Conservation (phyloP, 1,140 invertebrate genomes). For the Aphelinus atriplicis region DNA sequence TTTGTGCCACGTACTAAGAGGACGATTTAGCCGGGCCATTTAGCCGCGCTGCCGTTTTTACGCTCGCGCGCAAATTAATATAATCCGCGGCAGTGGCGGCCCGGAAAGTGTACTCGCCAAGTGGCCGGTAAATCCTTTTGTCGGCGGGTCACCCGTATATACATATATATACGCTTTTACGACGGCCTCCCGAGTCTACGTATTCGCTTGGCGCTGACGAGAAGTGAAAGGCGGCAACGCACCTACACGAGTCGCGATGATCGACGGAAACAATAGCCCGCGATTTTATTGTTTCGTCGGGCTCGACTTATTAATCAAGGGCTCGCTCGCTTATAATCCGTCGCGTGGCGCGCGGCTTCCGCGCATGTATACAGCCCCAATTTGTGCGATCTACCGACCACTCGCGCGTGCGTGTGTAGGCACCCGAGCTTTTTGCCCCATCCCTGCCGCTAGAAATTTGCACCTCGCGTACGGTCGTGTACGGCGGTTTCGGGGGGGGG, state of each 20-base stretch:
- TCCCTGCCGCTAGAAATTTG: too few species aligned
- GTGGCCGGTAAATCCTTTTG: background rate
- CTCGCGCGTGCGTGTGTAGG: too few species aligned
- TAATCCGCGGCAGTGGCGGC: background rate
- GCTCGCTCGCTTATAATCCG: constrained; percentile 40
- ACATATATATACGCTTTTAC: too few species aligned
- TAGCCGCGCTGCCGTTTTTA: background rate
- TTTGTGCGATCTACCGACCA: too few species aligned
- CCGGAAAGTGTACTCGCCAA: background rate
- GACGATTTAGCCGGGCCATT: constrained; percentile 6
- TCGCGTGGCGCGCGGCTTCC: background rate
- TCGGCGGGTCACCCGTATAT: background rate
- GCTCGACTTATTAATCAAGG: constrained; percentile 62
- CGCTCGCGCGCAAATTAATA: constrained; percentile 20
- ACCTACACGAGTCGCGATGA: too few species aligned
- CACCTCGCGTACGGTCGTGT: too few species aligned
- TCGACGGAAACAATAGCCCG: constrained; percentile 17
- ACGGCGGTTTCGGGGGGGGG: too few species aligned
- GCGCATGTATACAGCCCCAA: too few species aligned
- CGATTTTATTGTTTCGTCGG: constrained; percentile 51
- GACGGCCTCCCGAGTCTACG: too few species aligned
- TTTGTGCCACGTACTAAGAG: constrained; percentile 11
- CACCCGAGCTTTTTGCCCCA: too few species aligned
- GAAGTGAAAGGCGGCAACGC: too few species aligned
- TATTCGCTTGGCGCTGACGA: too few species aligned